Percentiles rank a stretch among this genome's conserved stretches.
These are phyloP conservation scores for Caloenas nicobarica DNA, from an alignment of 2,113 vertebrate genomes.

Conservation along the genomic window DNA sequence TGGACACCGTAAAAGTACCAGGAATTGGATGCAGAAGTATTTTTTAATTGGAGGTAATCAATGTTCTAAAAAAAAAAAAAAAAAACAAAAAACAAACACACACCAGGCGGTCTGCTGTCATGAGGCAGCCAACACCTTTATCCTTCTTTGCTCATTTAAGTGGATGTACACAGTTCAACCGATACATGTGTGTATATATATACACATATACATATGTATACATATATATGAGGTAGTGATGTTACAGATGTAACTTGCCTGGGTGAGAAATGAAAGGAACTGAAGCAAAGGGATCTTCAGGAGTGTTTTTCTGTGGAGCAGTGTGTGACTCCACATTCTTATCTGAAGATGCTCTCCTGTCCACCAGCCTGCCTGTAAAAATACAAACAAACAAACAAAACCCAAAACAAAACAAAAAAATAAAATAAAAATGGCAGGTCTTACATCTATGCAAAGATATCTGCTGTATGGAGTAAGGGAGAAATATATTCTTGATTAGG, in stretches of 20 bases:
- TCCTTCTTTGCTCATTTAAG: not conserved
- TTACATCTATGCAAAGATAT: conserved; percentile 25
- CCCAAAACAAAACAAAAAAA: conserved; percentile 71
- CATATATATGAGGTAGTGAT: conserved; percentile 10
- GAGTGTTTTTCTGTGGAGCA: conserved; percentile 76
- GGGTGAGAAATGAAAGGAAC: conserved; percentile 91
- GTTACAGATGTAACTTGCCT: conserved; percentile 89
- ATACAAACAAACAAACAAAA: conserved; percentile 77
- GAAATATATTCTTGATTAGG: accelerated
- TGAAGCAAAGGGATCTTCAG: conserved; percentile 94
- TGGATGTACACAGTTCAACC: not conserved
- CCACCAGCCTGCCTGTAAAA: conserved; percentile 87
- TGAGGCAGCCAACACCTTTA: not conserved
- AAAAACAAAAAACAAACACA: not conserved
- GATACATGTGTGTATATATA: not conserved
- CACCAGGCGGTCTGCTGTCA: not conserved
- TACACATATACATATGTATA: not conserved
- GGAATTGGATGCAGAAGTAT: not conserved
- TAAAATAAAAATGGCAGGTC: conserved; percentile 68
- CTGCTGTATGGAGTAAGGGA: not conserved
- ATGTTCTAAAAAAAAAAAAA: not conserved
- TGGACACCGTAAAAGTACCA: not conserved
- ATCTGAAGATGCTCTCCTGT: conserved; percentile 81
- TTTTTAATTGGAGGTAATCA: not conserved
- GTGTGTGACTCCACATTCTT: conserved; percentile 72